Base-by-base conservation (phyloP, 2,888 invertebrate species). In the Netelia inedita region DNA sequence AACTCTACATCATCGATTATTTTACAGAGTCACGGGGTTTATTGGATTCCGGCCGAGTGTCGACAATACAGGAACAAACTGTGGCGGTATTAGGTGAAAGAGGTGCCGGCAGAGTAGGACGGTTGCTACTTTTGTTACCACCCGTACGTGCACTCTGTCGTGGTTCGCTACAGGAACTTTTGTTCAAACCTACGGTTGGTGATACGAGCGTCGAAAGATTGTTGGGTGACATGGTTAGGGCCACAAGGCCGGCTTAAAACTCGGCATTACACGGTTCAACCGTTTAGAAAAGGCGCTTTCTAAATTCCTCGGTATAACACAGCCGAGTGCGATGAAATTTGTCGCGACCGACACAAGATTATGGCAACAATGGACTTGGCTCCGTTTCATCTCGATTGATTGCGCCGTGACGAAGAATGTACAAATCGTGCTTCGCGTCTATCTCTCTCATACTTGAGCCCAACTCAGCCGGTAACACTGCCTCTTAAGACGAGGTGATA, bases 181-280 rank as follows among this genome's bases (percentile, higher is more conserved):
- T 98, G 82, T 98, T 98, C 94, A 95, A 96, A 82, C 96, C 96
- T 86, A 97, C 97, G 0, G 96, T 97, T 78, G 97, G 97, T 11
- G 96, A 96, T 88, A 96, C 96, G 43, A 96, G 96, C 16, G 96
- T 97, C 46, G 96, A 97, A 89, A 94, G 96, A 88, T 94, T 97
- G 57, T 93, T 97, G 63, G 95, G 95, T 19, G 96, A 97, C 91
- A 95, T 97, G 95, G 95, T 95, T 86, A 91, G 92, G 55, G 91
- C 92, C 1, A 90, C 93, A 2, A 89, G 92, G 78, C 91, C 92
- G 8, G 86, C 89, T 80, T 92, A 88, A 84, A 71, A 19, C 35
- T 35, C 35, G 35, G 35, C 35, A 0, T 35, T 35, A 35, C 35
- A 35, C 35, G 8, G 35, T 1, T 1, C 35, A 0, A 8, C 35